Base-by-base conservation (phyloP, 2,113 vertebrate genomes). In the Struthidea cinerea region DNA sequence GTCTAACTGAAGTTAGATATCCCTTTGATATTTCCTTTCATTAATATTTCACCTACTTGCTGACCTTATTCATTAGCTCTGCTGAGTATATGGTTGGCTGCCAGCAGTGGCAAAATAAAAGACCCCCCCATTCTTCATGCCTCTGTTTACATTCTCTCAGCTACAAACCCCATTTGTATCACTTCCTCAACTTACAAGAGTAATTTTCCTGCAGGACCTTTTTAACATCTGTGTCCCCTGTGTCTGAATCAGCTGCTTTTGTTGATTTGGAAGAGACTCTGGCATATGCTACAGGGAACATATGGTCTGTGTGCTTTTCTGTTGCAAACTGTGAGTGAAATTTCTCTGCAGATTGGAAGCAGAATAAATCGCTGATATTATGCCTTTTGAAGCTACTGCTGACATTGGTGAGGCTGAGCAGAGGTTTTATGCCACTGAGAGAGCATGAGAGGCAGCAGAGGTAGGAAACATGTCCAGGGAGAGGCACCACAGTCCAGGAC, bases 231-330 rank as follows among this genome's bases (percentile, higher is more conserved):
- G 92, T 75, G 64, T 50, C 77, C 44, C 41, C 61, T 10, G 35
- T 18, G 52, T 35, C 79, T 81, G 86, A 84, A 70, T 92, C 94
- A 94, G 88, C 90, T 92, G 86, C 86, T 90, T 90, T 81, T 86
- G 83, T 92, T 93, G 92, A 73, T 76, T 83, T 89, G 90, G 86
- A 81, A 93, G 49, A 68, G 85, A 27, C 27, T 52, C 57, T 55
- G 81, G 88, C 80, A 63, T 59, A 88, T 63, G 83, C 86, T 90
- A 33, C 57, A 22, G 55, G 50, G 94, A 93, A 84, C 94, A 95
- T 92, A 94, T 70, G 88, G 93, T 67, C 60, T 26, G 65, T 44
- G 10, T 41, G 94, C 57, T 61, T 89, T 92, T 92, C 76, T 70
- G 91, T 61, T 61, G 64, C 1, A 7, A 85, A 53, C 59, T 6